Evolutionary conservation across 2,113 vertebrate species (phyloP).

Genomic region (Panthera uncia): DNA sequence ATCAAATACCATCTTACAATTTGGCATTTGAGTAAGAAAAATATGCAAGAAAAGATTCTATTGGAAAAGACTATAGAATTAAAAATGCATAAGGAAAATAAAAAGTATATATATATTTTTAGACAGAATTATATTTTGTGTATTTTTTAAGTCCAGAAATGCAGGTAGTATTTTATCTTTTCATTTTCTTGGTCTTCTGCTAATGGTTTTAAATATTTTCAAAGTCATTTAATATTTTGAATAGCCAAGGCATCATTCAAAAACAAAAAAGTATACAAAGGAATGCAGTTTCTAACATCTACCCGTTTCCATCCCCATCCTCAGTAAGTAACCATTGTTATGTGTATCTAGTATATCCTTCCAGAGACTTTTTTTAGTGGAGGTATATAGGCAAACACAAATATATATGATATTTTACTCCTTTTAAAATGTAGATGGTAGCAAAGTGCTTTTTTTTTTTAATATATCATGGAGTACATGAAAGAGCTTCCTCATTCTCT

Average conservation of each 20-base stretch:
- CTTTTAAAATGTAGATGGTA: conserved; percentile 10
- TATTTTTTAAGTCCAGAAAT: not conserved
- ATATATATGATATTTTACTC: not conserved
- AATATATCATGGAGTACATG: not conserved
- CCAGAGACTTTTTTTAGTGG: not conserved
- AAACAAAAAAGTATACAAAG: not conserved
- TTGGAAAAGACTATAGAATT: not conserved
- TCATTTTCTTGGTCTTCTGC: conserved; percentile 3
- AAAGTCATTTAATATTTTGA: conserved; percentile 21
- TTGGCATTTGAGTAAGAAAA: conserved; percentile 34
- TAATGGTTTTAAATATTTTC: not conserved
- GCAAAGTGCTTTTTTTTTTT: conserved; percentile 21
- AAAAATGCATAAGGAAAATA: not conserved
- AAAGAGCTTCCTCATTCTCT: not conserved
- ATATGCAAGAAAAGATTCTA: not conserved
- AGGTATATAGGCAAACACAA: not conserved
- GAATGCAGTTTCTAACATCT: not conserved
- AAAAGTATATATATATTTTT: not conserved
- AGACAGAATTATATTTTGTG: not conserved
- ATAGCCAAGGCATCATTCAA: not conserved
- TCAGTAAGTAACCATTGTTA: not conserved
- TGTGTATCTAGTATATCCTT: not conserved
- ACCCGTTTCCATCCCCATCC: not conserved
- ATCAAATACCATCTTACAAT: not conserved
- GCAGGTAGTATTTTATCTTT: not conserved